Evolutionary conservation across 2,797 vertebrate species (phyloP).

Genomic region (Botia kubotai): DNA sequence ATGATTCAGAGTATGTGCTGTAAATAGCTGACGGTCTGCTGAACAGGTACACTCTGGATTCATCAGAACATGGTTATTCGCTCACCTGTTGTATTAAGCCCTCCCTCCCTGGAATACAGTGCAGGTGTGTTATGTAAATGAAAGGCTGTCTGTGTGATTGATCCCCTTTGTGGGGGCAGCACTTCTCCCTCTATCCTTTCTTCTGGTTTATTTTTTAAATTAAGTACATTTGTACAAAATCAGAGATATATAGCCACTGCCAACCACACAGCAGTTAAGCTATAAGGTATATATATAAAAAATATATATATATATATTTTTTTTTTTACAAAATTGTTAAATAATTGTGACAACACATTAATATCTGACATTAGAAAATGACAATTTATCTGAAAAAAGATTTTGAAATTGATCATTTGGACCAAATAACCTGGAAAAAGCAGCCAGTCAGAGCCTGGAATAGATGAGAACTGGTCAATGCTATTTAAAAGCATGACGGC

Average conservation of each 20-base stretch:
- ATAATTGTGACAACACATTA: no score
- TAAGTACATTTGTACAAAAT: neutral
- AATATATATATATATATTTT: no score
- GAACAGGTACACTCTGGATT: conserved; percentile 3
- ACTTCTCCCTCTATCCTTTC: neutral
- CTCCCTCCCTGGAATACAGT: conserved; percentile 47
- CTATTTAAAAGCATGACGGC: neutral
- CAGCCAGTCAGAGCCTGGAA: neutral
- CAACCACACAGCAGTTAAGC: neutral
- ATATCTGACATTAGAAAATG: no score
- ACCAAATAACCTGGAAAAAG: no score
- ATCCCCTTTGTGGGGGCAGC: neutral
- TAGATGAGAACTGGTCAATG: neutral
- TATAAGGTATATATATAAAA: neutral
- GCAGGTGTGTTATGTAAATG: conserved; percentile 12
- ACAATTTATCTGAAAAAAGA: no score
- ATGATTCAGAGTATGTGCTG: neutral
- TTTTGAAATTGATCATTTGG: no score
- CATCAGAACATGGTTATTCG: conserved; percentile 11
- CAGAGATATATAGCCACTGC: neutral
- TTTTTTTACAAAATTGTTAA: no score
- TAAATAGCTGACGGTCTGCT: neutral
- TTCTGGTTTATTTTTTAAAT: neutral
- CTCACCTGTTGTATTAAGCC: conserved; percentile 14
- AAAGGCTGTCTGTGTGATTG: neutral